A percentile compares a stretch with the other conserved stretches of the same genome.
phyloP scores from a whole-genome alignment of 2,888 invertebrate genomes.

The Epirrhoe alternata region DNA sequence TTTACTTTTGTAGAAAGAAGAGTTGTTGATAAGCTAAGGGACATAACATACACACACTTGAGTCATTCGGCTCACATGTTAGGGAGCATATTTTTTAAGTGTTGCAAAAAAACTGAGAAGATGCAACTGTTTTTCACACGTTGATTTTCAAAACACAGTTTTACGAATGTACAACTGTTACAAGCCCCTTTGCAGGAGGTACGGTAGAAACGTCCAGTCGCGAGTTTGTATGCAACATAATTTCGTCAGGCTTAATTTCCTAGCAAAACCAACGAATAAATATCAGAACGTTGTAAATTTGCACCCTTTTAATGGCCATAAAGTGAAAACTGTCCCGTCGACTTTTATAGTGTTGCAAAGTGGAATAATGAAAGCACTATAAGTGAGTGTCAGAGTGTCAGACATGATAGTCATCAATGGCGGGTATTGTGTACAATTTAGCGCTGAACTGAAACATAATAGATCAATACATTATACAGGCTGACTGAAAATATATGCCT shows the following conservation, averaged over 20 bases:
- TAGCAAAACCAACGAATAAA: constrained; percentile 9
- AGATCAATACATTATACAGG: background rate
- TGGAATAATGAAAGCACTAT: constrained; percentile 48
- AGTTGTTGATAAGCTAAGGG: background rate
- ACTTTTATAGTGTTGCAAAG: constrained; percentile 1
- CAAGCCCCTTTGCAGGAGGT: too few relatives aligned
- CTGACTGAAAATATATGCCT: too few relatives aligned
- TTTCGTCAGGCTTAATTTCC: constrained; percentile 2
- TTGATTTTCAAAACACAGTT: too few relatives aligned
- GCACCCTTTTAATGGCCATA: constrained; percentile 9
- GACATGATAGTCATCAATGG: constrained; percentile 50
- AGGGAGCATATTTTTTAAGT: too few relatives aligned
- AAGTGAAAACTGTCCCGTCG: constrained; percentile 7
- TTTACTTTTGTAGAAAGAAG: background rate
- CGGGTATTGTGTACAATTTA: constrained; percentile 47
- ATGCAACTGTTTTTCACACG: too few relatives aligned
- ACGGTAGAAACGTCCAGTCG: too few relatives aligned
- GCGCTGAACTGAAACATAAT: constrained; percentile 12
- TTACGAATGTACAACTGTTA: too few relatives aligned
- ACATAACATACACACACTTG: too few relatives aligned
- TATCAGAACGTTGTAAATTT: constrained; percentile 5
- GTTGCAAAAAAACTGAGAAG: too few relatives aligned
- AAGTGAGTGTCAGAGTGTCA: constrained; percentile 56
- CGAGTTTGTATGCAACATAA: background rate
- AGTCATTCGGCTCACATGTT: too few relatives aligned